Evolutionary conservation across 2,888 invertebrate genomes (phyloP).

Genomic region (Onthophagus sagittarius): DNA sequence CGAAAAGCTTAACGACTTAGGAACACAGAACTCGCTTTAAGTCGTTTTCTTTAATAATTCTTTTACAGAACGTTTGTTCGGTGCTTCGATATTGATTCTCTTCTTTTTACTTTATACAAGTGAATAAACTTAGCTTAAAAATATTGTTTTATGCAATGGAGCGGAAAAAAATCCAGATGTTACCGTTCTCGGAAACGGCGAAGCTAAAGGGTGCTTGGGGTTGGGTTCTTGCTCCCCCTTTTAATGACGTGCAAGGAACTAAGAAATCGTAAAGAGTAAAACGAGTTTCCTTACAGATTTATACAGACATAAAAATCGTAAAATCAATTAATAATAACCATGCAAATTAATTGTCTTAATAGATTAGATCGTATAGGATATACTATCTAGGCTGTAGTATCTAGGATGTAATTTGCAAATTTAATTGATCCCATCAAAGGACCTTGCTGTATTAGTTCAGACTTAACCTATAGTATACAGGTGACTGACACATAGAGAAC

Average conservation of each 20-base stretch:
- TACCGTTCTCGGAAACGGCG: conserved; percentile 13
- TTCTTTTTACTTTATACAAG: neutral
- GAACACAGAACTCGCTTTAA: neutral
- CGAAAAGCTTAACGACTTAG: neutral
- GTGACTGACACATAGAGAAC: neutral
- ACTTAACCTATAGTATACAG: neutral
- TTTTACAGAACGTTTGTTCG: neutral
- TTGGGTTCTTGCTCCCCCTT: conserved; percentile 17
- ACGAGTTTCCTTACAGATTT: neutral
- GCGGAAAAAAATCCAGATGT: conserved; percentile 17
- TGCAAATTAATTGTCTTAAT: no score
- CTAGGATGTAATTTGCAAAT: neutral
- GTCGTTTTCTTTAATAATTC: neutral
- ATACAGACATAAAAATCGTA: neutral
- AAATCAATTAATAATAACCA: no score
- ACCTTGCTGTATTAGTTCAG: neutral
- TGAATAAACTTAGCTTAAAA: neutral
- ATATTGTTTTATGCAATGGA: neutral
- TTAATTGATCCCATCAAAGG: neutral
- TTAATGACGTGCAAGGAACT: conserved; percentile 19
- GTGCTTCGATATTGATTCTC: neutral
- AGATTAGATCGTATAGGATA: no score
- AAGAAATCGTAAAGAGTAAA: conserved; percentile 4
- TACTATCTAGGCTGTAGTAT: neutral
- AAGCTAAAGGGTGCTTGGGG: conserved; percentile 3